phyloP scores from a whole-genome alignment of 1,140 invertebrate genomes.

The Trichonephila clavata region DNA sequence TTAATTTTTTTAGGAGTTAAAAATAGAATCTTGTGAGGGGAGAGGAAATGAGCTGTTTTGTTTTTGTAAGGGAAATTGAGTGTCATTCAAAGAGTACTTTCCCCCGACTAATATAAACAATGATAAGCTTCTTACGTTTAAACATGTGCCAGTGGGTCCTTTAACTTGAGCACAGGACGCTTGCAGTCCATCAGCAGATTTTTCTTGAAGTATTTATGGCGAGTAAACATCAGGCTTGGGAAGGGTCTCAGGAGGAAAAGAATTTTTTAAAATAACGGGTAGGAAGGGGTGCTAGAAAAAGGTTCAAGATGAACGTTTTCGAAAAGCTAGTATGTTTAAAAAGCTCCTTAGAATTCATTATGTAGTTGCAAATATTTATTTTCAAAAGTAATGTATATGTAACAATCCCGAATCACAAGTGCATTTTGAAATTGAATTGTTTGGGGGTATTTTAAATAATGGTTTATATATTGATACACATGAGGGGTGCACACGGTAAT shows the following conservation, averaged over 20 bases:
- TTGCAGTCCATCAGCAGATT: conserved; percentile 33
- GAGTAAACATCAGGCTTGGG: not conserved
- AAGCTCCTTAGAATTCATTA: not conserved
- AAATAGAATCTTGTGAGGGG: conserved; percentile 20
- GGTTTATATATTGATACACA: too few relatives aligned
- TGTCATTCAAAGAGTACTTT: conserved; percentile 54
- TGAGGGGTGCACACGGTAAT: too few relatives aligned
- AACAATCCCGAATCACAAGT: too few relatives aligned
- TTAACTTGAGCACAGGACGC: not conserved
- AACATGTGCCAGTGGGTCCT: conserved; percentile 19
- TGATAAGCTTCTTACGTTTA: conserved; percentile 53
- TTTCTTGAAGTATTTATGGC: conserved; percentile 24
- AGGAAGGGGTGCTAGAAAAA: not conserved
- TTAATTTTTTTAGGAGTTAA: conserved; percentile 22
- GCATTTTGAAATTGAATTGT: too few relatives aligned
- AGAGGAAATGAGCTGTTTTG: conserved; percentile 42
- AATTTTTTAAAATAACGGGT: not conserved
- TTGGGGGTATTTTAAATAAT: too few relatives aligned
- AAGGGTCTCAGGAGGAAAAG: conserved; percentile 1
- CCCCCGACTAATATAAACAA: conserved; percentile 53
- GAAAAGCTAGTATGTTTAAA: not conserved
- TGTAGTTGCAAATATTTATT: not conserved
- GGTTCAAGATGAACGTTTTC: not conserved
- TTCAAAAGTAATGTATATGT: too few relatives aligned
- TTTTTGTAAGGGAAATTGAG: conserved; percentile 40